Evolutionary conservation across 2,113 vertebrate species (phyloP).

Genomic region (Cettia cetti): DNA sequence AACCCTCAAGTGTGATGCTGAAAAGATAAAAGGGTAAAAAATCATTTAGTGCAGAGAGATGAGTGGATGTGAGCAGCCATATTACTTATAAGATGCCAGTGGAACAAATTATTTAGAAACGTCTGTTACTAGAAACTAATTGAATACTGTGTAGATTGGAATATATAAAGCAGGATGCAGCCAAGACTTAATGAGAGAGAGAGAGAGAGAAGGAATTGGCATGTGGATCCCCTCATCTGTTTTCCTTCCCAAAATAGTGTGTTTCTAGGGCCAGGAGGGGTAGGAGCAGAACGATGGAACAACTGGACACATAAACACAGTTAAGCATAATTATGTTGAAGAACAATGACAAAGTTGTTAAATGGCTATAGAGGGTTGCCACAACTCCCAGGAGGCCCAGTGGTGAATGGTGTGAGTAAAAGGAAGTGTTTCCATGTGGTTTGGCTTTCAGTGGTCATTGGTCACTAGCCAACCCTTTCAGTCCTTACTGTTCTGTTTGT

Average conservation of each 20-base stretch:
- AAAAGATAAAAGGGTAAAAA: not conserved
- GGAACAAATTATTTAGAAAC: constrained; percentile 51
- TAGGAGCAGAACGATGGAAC: not conserved
- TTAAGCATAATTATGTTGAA: not conserved
- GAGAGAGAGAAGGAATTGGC: constrained; percentile 5
- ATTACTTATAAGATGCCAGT: constrained; percentile 5
- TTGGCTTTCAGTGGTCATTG: not conserved
- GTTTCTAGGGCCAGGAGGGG: not conserved
- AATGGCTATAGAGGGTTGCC: not conserved
- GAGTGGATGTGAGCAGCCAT: not conserved
- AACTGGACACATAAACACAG: not conserved
- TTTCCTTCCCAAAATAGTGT: constrained; percentile 32
- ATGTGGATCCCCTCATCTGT: constrained; percentile 13
- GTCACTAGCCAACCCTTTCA: not conserved
- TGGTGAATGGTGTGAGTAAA: not conserved
- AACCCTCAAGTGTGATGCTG: not conserved
- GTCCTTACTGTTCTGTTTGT: not conserved
- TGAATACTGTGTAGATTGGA: constrained; percentile 36
- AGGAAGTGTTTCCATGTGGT: not conserved
- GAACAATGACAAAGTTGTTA: not conserved
- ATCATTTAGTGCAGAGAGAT: not conserved
- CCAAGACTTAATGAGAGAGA: constrained; percentile 38
- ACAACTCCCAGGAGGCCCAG: not conserved
- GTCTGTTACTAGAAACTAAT: constrained; percentile 60
- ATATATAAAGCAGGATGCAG: not conserved